A percentile compares a stretch with the other conserved stretches of the same genome.
Evolutionary conservation across 2,888 invertebrate genomes (phyloP).

Genomic region (Hyposoter didymator): DNA sequence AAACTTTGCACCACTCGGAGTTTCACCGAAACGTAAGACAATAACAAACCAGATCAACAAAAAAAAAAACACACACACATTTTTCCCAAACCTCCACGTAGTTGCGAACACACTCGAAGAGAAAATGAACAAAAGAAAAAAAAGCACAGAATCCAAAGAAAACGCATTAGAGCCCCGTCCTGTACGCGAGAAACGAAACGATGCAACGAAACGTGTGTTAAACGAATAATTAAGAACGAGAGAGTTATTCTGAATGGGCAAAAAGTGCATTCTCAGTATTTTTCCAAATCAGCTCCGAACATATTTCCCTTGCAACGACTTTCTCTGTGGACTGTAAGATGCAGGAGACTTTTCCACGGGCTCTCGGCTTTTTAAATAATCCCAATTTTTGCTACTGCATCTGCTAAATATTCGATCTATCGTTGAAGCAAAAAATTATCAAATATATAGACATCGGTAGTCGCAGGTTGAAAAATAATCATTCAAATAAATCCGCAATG

Average conservation of each 20-base stretch:
- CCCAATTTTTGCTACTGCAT: constrained; percentile 62
- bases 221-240: constrained; percentile 41
- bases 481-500: constrained; percentile 17
- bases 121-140: constrained; percentile 5
- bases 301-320: constrained; percentile 16
- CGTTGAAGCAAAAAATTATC: constrained; percentile 7
- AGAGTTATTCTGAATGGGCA: constrained; percentile 19
- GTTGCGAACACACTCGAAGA: constrained; percentile 4
- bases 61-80: constrained; percentile 15
- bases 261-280: not conserved
- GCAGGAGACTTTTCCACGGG: constrained; percentile 31
- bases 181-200: constrained; percentile 48
- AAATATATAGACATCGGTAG: constrained; percentile 23
- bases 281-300: not conserved
- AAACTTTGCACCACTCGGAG: constrained; percentile 29
- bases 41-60: constrained; percentile 39
- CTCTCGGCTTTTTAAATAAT: constrained; percentile 41
- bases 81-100: not conserved
- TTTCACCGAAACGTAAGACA: constrained; percentile 25
- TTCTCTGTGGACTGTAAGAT: constrained; percentile 47
- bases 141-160: not conserved
- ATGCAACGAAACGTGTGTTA: constrained; percentile 60
- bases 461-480: constrained; percentile 24
- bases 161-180: constrained; percentile 5
- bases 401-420: constrained; percentile 58